Percentiles rank a stretch among this genome's conserved stretches.
phyloP scores from a whole-genome alignment of 2,797 vertebrate genomes.

The Alosa sapidissima region DNA sequence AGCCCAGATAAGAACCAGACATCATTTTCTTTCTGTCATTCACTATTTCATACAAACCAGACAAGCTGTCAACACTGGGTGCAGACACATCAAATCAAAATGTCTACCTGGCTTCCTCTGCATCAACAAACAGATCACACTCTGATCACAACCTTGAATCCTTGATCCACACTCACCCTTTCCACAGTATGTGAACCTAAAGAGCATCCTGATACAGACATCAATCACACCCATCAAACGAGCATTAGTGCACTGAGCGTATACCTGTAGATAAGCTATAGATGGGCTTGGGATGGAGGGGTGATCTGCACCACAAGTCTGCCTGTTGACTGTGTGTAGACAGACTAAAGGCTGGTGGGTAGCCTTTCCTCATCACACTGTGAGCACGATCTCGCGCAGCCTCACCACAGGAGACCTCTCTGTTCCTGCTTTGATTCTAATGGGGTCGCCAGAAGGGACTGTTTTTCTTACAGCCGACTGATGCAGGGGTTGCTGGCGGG shows the following conservation, averaged over 20 bases:
- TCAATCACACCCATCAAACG: neutral
- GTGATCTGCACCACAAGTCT: neutral
- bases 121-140: neutral
- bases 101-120: neutral
- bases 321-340: neutral
- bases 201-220: neutral
- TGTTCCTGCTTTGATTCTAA: conserved; percentile 19
- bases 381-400: neutral
- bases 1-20: neutral
- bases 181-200: neutral
- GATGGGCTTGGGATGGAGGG: neutral
- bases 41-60: neutral
- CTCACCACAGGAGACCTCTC: neutral
- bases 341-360: neutral
- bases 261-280: neutral
- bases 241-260: neutral
- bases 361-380: neutral
- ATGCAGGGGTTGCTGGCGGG: neutral
- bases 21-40: neutral
- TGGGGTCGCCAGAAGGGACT: conserved; percentile 8
- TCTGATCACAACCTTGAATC: neutral
- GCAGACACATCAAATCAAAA: neutral
- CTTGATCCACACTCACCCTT: neutral
- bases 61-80: neutral
- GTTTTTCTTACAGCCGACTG: neutral